Conservation (phyloP, 2,888 invertebrate genomes). For the Ptilodon capucinus region DNA sequence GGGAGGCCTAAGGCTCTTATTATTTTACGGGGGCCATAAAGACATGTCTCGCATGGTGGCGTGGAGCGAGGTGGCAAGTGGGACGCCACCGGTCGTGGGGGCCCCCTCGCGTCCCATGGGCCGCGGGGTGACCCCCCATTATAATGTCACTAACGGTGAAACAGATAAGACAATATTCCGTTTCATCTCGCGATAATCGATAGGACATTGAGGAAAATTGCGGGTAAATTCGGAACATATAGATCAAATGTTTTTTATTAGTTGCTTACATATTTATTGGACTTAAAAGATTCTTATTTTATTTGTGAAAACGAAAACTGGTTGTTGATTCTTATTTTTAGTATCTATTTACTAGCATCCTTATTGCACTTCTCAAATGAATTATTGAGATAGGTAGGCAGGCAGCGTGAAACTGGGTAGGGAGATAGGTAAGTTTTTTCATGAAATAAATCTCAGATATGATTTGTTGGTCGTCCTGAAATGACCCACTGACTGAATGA, state of each 20-base stretch:
- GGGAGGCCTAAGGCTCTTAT: constrained; percentile 44
- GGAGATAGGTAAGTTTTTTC: no score
- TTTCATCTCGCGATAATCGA: not conserved
- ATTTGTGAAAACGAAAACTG: no score
- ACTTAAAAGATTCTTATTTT: no score
- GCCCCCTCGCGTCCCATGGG: constrained; percentile 50
- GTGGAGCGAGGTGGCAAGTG: constrained; percentile 33
- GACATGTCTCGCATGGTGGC: constrained; percentile 39
- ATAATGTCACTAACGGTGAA: constrained; percentile 22
- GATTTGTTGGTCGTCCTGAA: no score
- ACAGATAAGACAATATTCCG: not conserved
- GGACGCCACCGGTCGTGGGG: constrained; percentile 41
- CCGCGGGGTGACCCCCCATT: constrained; percentile 37
- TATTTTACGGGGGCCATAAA: constrained; percentile 52
- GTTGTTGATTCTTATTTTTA: no score
- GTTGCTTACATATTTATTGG: no score
- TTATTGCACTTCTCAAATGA: no score
- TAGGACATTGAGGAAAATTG: not conserved
- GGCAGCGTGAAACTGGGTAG: no score
- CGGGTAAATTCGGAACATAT: not conserved
- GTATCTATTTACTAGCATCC: no score
- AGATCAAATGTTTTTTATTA: not conserved
- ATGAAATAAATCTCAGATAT: no score
- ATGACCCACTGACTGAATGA: no score
- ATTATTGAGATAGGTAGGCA: no score